These are phyloP conservation scores for Cantharis nigra DNA, from an alignment of 2,888 invertebrate genomes.

Conservation along the genomic window DNA sequence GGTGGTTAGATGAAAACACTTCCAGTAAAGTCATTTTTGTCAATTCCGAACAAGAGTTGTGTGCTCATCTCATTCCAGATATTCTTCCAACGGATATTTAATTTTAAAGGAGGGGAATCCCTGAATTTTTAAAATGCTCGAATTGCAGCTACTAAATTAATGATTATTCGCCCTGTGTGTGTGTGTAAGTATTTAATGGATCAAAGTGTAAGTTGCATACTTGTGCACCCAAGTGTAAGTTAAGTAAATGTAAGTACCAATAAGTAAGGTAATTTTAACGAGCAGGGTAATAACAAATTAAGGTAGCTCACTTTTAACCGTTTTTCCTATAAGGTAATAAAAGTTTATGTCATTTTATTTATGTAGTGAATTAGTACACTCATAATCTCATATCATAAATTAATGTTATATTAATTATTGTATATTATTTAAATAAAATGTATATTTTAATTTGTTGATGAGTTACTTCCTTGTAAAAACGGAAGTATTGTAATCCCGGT, in stretches of 20 bases:
- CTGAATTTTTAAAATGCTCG: background rate
- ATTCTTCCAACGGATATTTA: conserved; percentile 6
- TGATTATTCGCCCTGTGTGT: background rate
- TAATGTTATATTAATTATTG: background rate
- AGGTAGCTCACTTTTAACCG: background rate
- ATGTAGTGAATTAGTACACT: background rate
- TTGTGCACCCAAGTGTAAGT: background rate
- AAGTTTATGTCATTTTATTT: background rate
- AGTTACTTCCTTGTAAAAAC: too few relatives aligned
- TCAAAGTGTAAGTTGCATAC: background rate
- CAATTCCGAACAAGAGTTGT: conserved; percentile 6
- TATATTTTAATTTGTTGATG: background rate
- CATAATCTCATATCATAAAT: background rate
- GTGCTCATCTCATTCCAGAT: conserved; percentile 7
- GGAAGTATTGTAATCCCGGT: too few relatives aligned
- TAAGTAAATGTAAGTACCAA: background rate
- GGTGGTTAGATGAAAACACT: conserved; percentile 9
- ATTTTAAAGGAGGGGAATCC: background rate
- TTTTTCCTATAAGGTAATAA: background rate
- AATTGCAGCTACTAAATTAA: background rate
- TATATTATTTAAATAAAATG: background rate
- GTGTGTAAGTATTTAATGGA: background rate
- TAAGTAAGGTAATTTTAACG: background rate
- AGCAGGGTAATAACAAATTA: background rate
- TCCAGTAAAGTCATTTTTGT: conserved; percentile 10